Evolutionary conservation across 2,888 invertebrate genomes (phyloP), one percentile per base, ranked within the genome.

Genomic region (Eudasyphora cyanicolor): DNA sequence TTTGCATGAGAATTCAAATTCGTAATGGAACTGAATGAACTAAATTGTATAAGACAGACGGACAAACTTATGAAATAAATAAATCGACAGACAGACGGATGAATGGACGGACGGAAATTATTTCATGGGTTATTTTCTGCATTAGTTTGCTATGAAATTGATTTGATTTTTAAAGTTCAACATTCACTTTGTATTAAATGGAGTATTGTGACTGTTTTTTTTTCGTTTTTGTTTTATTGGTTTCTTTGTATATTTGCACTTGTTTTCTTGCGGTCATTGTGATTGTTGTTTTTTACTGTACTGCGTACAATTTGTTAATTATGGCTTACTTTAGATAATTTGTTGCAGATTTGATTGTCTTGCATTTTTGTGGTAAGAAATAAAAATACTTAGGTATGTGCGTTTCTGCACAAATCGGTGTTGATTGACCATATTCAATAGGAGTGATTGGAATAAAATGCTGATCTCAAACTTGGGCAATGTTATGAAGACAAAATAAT

Each of bases 1-100:
- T 82, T 69, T 29, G 45, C 42, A 21, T 73, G 71, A 77, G 74
- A 77, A 74, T 42, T n/a, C n/a, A n/a, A n/a, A n/a, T n/a, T n/a
- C n/a, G n/a, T n/a, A n/a, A n/a, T n/a, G 35, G 35, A 35, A 62
- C 3, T 24, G 51, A 21, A 51, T 51, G 24, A 51, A 24, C 51
- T 24, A 51, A 45, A 45, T 45, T 6, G 45, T n/a, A 45, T 12
- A 17, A 54, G 24, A 54, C 51, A 32, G 62, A 6, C 10, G 29
- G 32, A 29, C 17, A 2, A 17, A 29, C 17, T 17, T 7, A 32
- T 35, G 19, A 35, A 1, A n/a, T 7, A 24, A 10, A 62, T 2
- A 29, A 8, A 62, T 7, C 2, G 32, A 62, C 14, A 6, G 62
- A 12, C 32, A 17, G 17, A 32, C 62, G 7, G 29, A 62, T 35